phyloP scores from a whole-genome alignment of 2,113 vertebrate genomes.

The Tachysurus vachellii region DNA sequence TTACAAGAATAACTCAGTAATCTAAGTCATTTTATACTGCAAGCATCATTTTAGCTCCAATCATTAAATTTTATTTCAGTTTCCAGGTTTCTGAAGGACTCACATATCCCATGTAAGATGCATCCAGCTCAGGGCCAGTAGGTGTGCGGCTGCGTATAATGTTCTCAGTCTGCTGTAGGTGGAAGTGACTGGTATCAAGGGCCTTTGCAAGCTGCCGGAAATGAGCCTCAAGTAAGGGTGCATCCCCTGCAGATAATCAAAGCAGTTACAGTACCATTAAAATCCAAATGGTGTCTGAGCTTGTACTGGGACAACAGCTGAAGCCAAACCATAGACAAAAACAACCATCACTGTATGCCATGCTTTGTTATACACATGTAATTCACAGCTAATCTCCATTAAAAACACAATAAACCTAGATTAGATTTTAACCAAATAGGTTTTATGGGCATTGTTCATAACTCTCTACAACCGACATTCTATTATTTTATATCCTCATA shows the following conservation, averaged over 20 bases:
- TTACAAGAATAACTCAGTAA: neutral
- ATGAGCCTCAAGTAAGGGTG: slow-evolving; percentile 78
- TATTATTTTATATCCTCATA: neutral
- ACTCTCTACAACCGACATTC: slow-evolving; percentile 12
- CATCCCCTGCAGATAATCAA: slow-evolving; percentile 73
- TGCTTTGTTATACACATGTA: slow-evolving; percentile 24
- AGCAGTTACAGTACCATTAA: slow-evolving; percentile 25
- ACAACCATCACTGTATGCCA: slow-evolving; percentile 15
- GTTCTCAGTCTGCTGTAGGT: slow-evolving; percentile 84
- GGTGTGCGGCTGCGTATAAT: slow-evolving; percentile 86
- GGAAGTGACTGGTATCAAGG: slow-evolving; percentile 82
- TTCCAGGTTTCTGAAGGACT: slow-evolving; percentile 61
- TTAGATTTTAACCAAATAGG: neutral
- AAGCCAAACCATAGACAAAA: slow-evolving; percentile 1
- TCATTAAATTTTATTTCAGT: neutral
- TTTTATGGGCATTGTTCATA: slow-evolving; percentile 50
- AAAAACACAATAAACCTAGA: slow-evolving; percentile 23
- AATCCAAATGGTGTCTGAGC: neutral
- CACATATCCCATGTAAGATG: slow-evolving; percentile 95
- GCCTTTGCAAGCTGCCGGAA: slow-evolving; percentile 81
- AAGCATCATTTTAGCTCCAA: neutral
- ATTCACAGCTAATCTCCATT: neutral
- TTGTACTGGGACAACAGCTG: neutral
- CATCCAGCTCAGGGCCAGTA: slow-evolving; percentile 84
- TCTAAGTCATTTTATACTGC: neutral